phyloP scores from a whole-genome alignment of 1,140 invertebrate species.

The Dendrolimus kikuchii region DNA sequence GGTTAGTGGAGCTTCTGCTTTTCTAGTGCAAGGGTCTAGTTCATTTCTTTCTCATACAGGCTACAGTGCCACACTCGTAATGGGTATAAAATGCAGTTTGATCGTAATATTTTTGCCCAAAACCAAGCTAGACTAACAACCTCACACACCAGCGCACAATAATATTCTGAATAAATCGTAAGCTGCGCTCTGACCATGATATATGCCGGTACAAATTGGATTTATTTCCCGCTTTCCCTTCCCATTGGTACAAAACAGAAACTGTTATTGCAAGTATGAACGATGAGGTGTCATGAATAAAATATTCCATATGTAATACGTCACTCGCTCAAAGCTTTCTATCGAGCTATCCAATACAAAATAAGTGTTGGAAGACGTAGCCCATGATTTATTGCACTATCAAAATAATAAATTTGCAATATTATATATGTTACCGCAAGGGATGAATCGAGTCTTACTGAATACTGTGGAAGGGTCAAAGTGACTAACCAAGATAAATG shows the following conservation, averaged over 20 bases:
- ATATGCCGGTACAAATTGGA: constrained; percentile 66
- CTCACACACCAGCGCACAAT: background rate
- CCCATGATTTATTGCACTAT: constrained; percentile 33
- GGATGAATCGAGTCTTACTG: no score
- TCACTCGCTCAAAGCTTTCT: constrained; percentile 37
- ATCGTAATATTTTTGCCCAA: no score
- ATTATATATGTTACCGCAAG: no score
- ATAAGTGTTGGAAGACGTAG: no score
- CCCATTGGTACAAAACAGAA: constrained; percentile 55
- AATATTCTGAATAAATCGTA: constrained; percentile 19
- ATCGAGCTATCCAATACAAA: constrained; percentile 38
- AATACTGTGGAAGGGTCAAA: no score
- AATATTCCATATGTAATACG: constrained; percentile 53
- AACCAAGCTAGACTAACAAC: no score
- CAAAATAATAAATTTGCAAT: background rate
- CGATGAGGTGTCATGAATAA: constrained; percentile 64
- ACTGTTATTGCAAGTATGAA: constrained; percentile 67
- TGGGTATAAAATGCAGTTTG: no score
- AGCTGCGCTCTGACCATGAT: constrained; percentile 55
- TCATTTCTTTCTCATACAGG: no score
- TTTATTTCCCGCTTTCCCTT: constrained; percentile 59
- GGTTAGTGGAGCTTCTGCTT: no score
- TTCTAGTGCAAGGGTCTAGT: no score
- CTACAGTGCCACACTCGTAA: no score
- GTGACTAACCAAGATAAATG: no score